Evolutionary conservation across 2,888 invertebrate species (phyloP).

Genomic region (Nemurella pictetii): DNA sequence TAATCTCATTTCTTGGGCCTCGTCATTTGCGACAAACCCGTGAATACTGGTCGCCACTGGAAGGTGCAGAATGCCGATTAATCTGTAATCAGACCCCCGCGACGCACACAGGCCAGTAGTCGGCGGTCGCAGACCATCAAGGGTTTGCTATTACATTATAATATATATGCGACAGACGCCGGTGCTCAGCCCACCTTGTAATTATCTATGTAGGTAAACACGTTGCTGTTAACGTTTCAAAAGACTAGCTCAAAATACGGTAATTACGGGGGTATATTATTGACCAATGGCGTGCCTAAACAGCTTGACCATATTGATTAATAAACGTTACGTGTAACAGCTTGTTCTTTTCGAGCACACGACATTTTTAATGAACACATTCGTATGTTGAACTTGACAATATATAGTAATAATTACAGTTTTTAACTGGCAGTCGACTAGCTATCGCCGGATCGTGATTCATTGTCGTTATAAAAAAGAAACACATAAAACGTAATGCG

Average conservation of each 20-base stretch:
- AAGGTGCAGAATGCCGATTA: neutral
- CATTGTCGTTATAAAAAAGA: neutral
- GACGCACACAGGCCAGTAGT: neutral
- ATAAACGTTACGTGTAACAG: neutral
- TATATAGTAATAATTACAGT: neutral
- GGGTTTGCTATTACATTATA: neutral
- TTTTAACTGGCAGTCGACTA: neutral
- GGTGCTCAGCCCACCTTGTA: constrained; percentile 9
- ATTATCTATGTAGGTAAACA: constrained; percentile 19
- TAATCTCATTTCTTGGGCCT: no score
- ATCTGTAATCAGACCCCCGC: neutral
- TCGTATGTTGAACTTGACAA: neutral
- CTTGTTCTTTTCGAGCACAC: constrained; percentile 10
- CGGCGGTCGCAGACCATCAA: neutral
- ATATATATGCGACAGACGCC: neutral
- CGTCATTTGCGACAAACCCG: no score
- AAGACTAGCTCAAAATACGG: constrained; percentile 22
- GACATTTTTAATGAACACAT: constrained; percentile 5
- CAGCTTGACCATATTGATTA: constrained; percentile 17
- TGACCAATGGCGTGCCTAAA: constrained; percentile 24
- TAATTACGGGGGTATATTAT: constrained; percentile 20
- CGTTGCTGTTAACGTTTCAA: constrained; percentile 25
- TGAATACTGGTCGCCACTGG: neutral
- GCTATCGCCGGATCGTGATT: neutral
- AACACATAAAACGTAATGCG: neutral